A percentile compares a stretch with the other conserved stretches of the same genome.
Evolutionary conservation across 2,888 invertebrate species (phyloP).

Genomic region (Drosophila cognata): DNA sequence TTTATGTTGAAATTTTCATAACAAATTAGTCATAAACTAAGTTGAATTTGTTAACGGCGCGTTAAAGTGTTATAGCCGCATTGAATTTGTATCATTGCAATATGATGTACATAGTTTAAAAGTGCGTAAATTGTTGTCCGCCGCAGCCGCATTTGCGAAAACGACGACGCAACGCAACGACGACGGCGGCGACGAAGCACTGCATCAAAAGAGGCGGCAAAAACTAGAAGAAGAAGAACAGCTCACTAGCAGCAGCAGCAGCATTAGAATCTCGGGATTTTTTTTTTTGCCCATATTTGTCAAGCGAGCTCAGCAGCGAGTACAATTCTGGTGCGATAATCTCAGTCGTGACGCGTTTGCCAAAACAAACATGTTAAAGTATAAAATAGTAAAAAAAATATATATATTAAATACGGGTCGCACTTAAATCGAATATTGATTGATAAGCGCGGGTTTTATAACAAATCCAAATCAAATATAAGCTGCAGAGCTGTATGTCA

Average conservation of each 20-base stretch:
- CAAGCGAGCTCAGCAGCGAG: conserved; percentile 43
- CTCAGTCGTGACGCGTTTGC: conserved; percentile 51
- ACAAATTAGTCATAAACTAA: conserved; percentile 68
- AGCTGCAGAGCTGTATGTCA: conserved; percentile 21
- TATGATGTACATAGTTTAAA: conserved; percentile 65
- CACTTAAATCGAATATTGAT: conserved; percentile 57
- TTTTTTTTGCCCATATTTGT: conserved; percentile 53
- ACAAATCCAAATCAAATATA: conserved; percentile 24
- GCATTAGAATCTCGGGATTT: conserved; percentile 63
- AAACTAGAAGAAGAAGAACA: conserved; percentile 76
- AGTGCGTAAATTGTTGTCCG: conserved; percentile 65
- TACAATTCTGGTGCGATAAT: conserved; percentile 48
- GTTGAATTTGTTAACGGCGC: conserved; percentile 41
- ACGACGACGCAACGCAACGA: conserved; percentile 64
- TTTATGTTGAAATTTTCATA: conserved; percentile 70
- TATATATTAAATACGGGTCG: conserved; percentile 38
- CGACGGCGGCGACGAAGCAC: conserved; percentile 72
- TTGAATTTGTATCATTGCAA: conserved; percentile 44
- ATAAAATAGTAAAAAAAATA: conserved; percentile 2
- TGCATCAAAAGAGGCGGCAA: conserved; percentile 77
- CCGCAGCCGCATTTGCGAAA: conserved; percentile 62
- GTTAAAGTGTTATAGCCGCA: conserved; percentile 47
- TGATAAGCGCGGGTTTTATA: conserved; percentile 43
- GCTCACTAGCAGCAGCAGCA: conserved; percentile 46
- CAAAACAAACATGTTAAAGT: conserved; percentile 39